A percentile compares a stretch with the other conserved stretches of the same genome.
phyloP scores from a whole-genome alignment of 2,113 vertebrate genomes.

The Hypanus sabinus region DNA sequence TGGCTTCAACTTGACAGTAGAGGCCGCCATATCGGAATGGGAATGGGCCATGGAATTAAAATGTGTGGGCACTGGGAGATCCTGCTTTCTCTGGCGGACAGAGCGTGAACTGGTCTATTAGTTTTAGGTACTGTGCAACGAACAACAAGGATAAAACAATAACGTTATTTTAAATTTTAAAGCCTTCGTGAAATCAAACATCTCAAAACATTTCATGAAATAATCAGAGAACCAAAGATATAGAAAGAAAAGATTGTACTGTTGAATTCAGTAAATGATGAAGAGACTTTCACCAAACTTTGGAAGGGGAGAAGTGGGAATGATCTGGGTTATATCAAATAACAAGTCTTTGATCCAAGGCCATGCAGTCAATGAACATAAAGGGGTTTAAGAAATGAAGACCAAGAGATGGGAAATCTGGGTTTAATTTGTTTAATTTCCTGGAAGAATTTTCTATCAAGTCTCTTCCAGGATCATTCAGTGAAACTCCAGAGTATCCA shows the following conservation, averaged over 20 bases:
- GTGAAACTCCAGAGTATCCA: not conserved
- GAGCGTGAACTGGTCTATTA: not conserved
- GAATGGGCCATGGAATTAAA: too few relatives aligned
- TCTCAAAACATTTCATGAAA: not conserved
- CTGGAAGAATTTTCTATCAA: not conserved
- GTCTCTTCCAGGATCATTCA: not conserved
- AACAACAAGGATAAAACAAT: not conserved
- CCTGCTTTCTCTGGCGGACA: too few relatives aligned
- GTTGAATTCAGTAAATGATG: not conserved
- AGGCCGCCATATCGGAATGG: too few relatives aligned
- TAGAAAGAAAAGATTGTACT: not conserved
- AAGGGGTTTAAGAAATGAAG: not conserved
- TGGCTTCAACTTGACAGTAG: too few relatives aligned
- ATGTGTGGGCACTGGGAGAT: too few relatives aligned
- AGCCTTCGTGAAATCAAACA: not conserved
- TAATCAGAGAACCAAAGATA: not conserved
- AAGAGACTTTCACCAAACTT: not conserved
- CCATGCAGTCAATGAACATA: too few relatives aligned
- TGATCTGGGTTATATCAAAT: not conserved
- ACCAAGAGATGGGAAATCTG: not conserved
- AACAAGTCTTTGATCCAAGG: not conserved
- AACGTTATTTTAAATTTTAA: not conserved
- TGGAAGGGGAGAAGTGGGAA: not conserved
- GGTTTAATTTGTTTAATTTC: not conserved
- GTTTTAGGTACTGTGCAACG: not conserved